Evolutionary conservation across 64 coral and sea anemone genomes (phyloP), one percentile per base, ranked within the genome.

Genomic region (Montipora efflorescens): DNA sequence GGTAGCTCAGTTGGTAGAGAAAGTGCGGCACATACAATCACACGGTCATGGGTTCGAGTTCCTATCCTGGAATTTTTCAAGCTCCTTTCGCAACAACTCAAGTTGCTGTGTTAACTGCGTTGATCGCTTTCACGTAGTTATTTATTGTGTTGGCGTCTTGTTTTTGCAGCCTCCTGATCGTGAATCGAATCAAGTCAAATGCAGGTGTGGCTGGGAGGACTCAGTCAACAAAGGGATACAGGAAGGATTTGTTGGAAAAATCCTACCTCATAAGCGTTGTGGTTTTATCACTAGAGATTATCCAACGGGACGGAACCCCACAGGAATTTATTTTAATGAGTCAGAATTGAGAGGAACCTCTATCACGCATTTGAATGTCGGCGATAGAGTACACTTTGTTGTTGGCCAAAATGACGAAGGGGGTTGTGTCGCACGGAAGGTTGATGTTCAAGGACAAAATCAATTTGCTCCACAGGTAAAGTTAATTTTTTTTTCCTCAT

Each of bases 321-420:
- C 16, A 78, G 49, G 59, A 78, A 52, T 95, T 50, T 95, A 45
- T 57, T 90, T 90, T 79, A 12, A 71, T 47, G 21, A 90, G 1
- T 83, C 81, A 25, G n/a, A 77, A 0, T 61, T 83, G 28, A 59
- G 57, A 74, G 82, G 51, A 12, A 48, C 44, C 44, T 7, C 13
- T 3, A 85, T 95, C 72, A 43, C 1, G 25, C 79, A 90, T n/a
- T 76, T 84, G 68, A 73, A 18, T 4, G 69, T 84, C 15, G 91
- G 91, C 15, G 71, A 93, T 16, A 79, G 18, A 71, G 73, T 95
- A 69, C 48, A 79, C 76, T 95, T 95, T 84, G 23, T 48, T 68
- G 79, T 95, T 84, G 53, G 52, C 49, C 67, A 76, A n/a, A 71
- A 89, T 6, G 73, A 77, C 8, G 58, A 23, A 57, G 75, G 47